Evolutionary conservation across 2,888 invertebrate genomes (phyloP).

Genomic region (Nymphalis urticae): DNA sequence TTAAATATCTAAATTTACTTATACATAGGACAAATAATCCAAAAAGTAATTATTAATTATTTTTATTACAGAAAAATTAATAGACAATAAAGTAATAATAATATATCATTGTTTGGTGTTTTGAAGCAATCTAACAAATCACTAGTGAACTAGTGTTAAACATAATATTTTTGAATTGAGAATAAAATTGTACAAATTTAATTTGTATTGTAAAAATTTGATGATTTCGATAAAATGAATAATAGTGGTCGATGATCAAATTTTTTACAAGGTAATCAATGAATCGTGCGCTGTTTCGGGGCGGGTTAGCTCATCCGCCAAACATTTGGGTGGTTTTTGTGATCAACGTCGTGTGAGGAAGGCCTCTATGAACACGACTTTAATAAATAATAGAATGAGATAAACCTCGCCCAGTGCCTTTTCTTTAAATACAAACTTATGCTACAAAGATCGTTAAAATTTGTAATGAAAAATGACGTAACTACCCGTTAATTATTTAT

Average conservation of each 20-base stretch:
- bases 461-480: not conserved
- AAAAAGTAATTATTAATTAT: too few relatives aligned
- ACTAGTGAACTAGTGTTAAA: too few relatives aligned
- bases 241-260: slow-evolving; percentile 73
- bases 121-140: too few relatives aligned
- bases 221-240: slow-evolving; percentile 36
- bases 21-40: too few relatives aligned
- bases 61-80: too few relatives aligned
- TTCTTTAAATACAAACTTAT: slow-evolving; percentile 21
- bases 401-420: slow-evolving; percentile 36
- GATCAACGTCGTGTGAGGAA: slow-evolving; percentile 64
- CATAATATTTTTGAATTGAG: too few relatives aligned
- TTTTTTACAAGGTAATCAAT: slow-evolving; percentile 78
- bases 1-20: too few relatives aligned
- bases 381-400: slow-evolving; percentile 71
- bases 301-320: slow-evolving; percentile 79
- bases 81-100: too few relatives aligned
- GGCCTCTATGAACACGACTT: slow-evolving; percentile 74
- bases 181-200: not conserved
- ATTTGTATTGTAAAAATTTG: slow-evolving; percentile 21
- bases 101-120: too few relatives aligned
- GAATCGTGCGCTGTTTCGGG: slow-evolving; percentile 75
- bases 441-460: not conserved
- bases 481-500: not conserved
- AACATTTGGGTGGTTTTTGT: slow-evolving; percentile 79